Evolutionary conservation across 1,140 invertebrate genomes (phyloP), one percentile per base, ranked within the genome.

Genomic region (Daktulosphaira vitifoliae): DNA sequence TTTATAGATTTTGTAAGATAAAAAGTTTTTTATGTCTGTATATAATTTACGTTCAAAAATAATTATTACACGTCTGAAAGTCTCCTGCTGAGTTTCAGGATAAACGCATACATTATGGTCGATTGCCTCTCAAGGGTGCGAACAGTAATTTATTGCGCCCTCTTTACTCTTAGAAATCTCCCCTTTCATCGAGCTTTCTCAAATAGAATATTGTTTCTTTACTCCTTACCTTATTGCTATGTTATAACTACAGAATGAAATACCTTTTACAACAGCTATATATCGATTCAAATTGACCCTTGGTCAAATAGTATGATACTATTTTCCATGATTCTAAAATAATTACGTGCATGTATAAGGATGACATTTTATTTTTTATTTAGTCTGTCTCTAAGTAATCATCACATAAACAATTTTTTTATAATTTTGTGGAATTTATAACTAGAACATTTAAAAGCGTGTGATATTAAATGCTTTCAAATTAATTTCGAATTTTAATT

Each of bases 21-120:
- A 16, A 62, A 11, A 59, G n/a, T n/a, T 25, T 59, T 46, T 23
- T 29, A 46, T 11, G 8, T 39, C 42, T 15, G 56, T 46, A 46
- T 9, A 62, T 62, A 62, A 62, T 62, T 62, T 26, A 62, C 42
- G 42, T 62, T 62, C 56, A 29, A 62, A 62, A 62, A 62, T 62
- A 62, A 62, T 62, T 62, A 62, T 62, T 62, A 62, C 56, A 62
- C 42, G 42, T 62, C 56, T 59, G 42, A 62, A 39, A 16, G 42
- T 46, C 56, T 62, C 56, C 56, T 46, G 56, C 56, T 59, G 54
- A 62, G 56, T 25, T 48, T 62, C 25, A 20, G 56, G 56, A 48
- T 62, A 62, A 62, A 62, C 56, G 56, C 56, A 62, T 62, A 62
- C 56, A 62, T 62, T 62, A 62, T 62, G 56, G 56, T 48, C 56